Evolutionary conservation across 23 tunicate species (phyloP).

Genomic region (Styela clava): DNA sequence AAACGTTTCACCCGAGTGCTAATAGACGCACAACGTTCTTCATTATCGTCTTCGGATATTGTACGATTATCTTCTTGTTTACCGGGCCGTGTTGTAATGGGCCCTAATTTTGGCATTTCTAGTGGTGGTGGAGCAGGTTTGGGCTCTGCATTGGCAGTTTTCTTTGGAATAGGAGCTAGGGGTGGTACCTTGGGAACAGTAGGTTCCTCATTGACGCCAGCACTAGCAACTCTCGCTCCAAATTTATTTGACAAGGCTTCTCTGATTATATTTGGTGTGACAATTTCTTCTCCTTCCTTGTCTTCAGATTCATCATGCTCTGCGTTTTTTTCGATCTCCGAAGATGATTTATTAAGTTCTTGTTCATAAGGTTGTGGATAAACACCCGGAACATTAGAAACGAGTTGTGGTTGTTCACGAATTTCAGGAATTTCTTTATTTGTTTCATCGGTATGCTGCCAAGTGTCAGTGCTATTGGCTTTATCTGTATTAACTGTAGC

Average conservation of each 20-base stretch:
- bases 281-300: slow-evolving; percentile 18
- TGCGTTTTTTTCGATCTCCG: background rate
- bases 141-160: background rate
- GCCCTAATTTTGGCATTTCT: slow-evolving; percentile 3
- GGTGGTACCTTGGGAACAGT: background rate
- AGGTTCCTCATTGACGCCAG: background rate
- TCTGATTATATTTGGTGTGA: slow-evolving; percentile 26
- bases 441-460: background rate
- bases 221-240: background rate
- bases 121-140: background rate
- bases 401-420: background rate
- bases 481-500: background rate
- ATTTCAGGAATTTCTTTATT: background rate
- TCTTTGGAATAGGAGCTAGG: background rate
- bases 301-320: slow-evolving; percentile 1
- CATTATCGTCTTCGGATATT: background rate
- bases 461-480: background rate
- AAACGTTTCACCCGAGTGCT: slow-evolving; percentile 55
- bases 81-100: background rate
- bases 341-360: background rate
- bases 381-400: background rate
- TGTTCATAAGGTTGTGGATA: slow-evolving; percentile 4
- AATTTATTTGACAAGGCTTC: slow-evolving; percentile 14
- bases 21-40: slow-evolving; percentile 58
- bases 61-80: background rate